Evolutionary conservation across 2,113 vertebrate genomes (phyloP), one percentile per base, ranked within the genome.

Genomic region (Epinephelus lanceolatus): DNA sequence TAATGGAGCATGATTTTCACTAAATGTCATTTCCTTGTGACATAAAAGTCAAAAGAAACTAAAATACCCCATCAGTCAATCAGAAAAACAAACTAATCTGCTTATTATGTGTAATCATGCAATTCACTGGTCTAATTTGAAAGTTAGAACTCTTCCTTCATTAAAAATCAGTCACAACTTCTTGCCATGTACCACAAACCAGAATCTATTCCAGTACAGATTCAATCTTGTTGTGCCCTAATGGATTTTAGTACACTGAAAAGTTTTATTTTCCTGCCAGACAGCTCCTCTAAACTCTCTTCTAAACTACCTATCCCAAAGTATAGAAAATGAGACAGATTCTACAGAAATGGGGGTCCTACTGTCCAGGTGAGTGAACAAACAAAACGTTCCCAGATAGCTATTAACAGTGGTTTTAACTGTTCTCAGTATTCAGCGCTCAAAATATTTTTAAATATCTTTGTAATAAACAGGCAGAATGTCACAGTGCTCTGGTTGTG

Each of bases 251-350:
- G 47, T 6, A 7, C 12, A 15, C 11, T 63, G 23, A 80, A 70
- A 71, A n/a, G 33, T 79, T 55, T 33, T 5, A 60, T 61, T 51
- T 62, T 45, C n/a, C 66, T 70, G 66, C 66, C 45, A 53, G 56
- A 71, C 33, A 5, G 37, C 47, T 59, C 62, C 17, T 61, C 25
- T n/a, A 53, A 6, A 52, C 21, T 57, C 33, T 19, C 13, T 0
- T 49, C 23, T 19, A 60, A 57, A 47, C 23, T 23, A 15, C 27
- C 42, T 10, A 12, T 45, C 33, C n/a, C 13, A 33, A 30, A 80
- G 17, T 45, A 19, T 56, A 55, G 33, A 42, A n/a, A 53, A 55
- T 49, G 2, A 56, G 27, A 66, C 12, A 66, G 33, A n/a, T 53
- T 14, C 1, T 21, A 5, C 27, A 30, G n/a, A 11, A 65, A 78